Base-by-base conservation (phyloP, 2,888 invertebrate genomes). In the Dynastes grantii region DNA sequence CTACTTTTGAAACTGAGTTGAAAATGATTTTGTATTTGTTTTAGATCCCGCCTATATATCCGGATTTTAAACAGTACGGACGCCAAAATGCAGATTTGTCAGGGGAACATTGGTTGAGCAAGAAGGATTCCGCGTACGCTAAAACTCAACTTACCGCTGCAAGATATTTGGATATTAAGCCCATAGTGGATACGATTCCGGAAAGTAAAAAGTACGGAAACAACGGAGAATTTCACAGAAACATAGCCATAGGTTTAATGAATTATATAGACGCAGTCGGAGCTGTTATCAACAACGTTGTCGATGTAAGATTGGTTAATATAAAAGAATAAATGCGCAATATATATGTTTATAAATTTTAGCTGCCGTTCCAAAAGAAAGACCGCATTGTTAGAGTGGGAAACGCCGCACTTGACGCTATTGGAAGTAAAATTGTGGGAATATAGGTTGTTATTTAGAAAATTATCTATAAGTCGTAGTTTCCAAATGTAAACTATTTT, bases 131-230 rank as follows among this genome's bases (percentile, higher is more conserved):
- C 9, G 82, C 85, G 73, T 89, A 88, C 78, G 85, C 85, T 1
- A 80, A 84, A 13, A 82, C 86, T 2, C 88, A 88, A 76, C 78
- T 86, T 55, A 83, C 86, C 64, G 85, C 86, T 0, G 87, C 86
- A 1, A 82, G 83, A 79, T 82, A 88, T 85, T 77, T 83, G 85
- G 49, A 88, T 84, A 94, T 94, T 0, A 90, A 91, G 81, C 95
- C 96, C 0, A 90, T 96, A 79, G 92, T 96, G 32, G 96, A 96
- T 84, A 92, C 92, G n/a, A 94, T 95, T 82, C 90, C 88, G 63
- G 95, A 95, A 86, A 91, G 93, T 73, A 95, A 96, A 73, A 96
- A 95, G 85, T 96, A 94, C 85, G 95, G 95, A 27, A 96, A 96
- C 85, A 91, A 90, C 73, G 95, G 93, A 0, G 94, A 93, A 83